phyloP scores from a whole-genome alignment of 2,888 invertebrate genomes.

The Neoscelio sp. region DNA sequence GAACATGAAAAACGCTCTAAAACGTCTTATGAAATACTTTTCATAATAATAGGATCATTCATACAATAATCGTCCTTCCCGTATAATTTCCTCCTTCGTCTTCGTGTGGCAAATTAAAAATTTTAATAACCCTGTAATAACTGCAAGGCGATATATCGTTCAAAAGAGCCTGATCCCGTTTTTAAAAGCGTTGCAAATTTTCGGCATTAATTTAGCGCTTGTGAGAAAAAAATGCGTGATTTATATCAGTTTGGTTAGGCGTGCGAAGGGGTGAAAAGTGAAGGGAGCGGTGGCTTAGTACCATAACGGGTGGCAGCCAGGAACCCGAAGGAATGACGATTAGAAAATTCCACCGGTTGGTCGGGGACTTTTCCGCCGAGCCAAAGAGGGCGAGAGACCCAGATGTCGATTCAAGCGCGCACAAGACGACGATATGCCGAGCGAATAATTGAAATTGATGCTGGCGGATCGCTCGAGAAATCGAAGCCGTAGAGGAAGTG shows the following conservation, averaged over 20 bases:
- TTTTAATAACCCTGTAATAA: constrained; percentile 47
- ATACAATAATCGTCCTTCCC: too few species aligned
- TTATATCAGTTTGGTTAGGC: constrained; percentile 60
- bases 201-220: constrained; percentile 73
- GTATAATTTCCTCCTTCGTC: too few species aligned
- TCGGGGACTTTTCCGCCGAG: constrained; percentile 43
- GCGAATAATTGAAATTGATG: constrained; percentile 30
- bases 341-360: constrained; percentile 78
- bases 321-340: constrained; percentile 78
- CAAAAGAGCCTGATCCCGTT: constrained; percentile 34
- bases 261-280: constrained; percentile 5
- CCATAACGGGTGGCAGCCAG: constrained; percentile 42
- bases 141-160: constrained; percentile 12
- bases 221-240: constrained; percentile 72
- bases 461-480: constrained; percentile 1
- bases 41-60: too few species aligned
- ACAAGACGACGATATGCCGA: constrained; percentile 10
- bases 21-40: too few species aligned
- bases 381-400: constrained; percentile 31
- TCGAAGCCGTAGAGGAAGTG: not conserved
- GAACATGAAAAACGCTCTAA: too few species aligned
- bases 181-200: constrained; percentile 67
- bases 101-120: constrained; percentile 35
- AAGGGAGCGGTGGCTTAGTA: not conserved
- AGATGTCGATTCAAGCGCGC: too few species aligned